A percentile compares a stretch with the other conserved stretches of the same genome.
phyloP scores from a whole-genome alignment of 1,140 invertebrate species.

The Tetranychus cinnabarinus region DNA sequence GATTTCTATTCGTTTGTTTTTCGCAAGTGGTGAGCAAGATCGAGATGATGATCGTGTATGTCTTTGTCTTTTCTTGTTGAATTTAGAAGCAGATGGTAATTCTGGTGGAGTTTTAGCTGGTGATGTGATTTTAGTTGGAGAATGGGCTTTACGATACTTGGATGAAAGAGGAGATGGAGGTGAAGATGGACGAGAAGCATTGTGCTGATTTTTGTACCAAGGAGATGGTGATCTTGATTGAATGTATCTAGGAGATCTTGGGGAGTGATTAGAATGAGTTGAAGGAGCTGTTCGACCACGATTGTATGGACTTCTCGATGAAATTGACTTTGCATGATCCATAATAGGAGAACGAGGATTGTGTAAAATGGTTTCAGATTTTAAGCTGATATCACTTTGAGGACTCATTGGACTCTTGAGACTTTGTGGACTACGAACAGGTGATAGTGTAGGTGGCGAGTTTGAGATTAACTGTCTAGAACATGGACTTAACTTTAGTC shows the following conservation, averaged over 20 bases:
- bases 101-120: too few relatives aligned
- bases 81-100: too few relatives aligned
- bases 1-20: neutral
- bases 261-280: neutral
- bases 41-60: neutral
- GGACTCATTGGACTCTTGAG: too few relatives aligned
- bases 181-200: neutral
- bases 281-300: neutral
- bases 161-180: neutral
- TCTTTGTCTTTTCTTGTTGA: neutral
- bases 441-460: neutral
- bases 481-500: too few relatives aligned
- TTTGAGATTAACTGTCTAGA: too few relatives aligned
- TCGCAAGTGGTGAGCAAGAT: neutral
- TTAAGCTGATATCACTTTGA: too few relatives aligned
- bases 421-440: neutral
- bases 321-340: neutral
- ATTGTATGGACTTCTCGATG: neutral
- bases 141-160: neutral
- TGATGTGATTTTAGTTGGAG: too few relatives aligned
- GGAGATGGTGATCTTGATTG: neutral
- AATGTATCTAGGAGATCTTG: neutral
- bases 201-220: neutral
- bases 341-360: too few relatives aligned
- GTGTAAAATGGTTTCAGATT: too few relatives aligned